Evolutionary conservation across 2,113 vertebrate species (phyloP).

Genomic region (Burhinus bistriatus): DNA sequence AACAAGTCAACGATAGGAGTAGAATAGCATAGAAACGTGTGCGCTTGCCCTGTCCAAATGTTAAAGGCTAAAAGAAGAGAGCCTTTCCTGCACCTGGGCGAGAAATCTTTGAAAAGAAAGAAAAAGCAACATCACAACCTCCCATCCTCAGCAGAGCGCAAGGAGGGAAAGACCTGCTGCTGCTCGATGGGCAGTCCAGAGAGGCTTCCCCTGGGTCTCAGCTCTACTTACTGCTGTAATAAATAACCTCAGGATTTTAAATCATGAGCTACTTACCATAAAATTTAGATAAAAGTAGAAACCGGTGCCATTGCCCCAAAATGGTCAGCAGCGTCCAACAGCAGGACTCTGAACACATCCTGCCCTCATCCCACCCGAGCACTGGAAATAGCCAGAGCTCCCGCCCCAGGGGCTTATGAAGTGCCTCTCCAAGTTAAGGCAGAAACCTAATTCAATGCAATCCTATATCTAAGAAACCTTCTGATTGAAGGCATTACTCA

Average conservation of each 20-base stretch:
- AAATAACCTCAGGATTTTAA: not conserved
- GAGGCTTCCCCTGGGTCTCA: not conserved
- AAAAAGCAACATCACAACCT: not conserved
- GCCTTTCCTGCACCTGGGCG: not conserved
- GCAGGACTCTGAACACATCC: not conserved
- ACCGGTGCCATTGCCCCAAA: fast-evolving
- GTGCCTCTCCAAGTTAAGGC: not conserved
- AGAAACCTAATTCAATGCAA: not conserved
- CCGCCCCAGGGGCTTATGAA: not conserved
- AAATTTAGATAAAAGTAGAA: not conserved
- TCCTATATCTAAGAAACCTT: not conserved
- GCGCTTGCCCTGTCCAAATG: not conserved
- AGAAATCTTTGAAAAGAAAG: not conserved
- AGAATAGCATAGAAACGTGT: fast-evolving
- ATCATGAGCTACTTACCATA: not conserved
- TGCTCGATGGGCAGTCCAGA: not conserved
- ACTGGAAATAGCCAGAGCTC: not conserved
- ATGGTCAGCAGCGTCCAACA: fast-evolving
- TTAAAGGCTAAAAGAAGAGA: not conserved
- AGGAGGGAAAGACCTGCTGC: not conserved
- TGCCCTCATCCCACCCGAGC: not conserved
- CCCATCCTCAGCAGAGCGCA: not conserved
- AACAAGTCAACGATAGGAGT: not conserved
- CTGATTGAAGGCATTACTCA: not conserved
- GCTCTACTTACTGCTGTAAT: not conserved